phyloP scores from a whole-genome alignment of 2,888 invertebrate genomes.

The Drosophila conformis region DNA sequence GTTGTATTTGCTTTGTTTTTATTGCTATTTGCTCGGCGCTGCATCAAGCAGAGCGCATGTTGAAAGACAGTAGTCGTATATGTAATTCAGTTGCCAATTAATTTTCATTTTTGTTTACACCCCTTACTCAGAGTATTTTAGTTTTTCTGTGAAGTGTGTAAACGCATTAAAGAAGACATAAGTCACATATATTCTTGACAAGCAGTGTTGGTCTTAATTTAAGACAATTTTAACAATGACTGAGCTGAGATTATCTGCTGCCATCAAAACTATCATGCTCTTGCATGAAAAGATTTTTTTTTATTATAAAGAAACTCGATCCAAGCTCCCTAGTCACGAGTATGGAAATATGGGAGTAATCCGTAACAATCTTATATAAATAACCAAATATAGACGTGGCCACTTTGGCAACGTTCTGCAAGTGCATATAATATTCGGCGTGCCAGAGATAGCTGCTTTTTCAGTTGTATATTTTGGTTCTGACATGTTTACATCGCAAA shows the following conservation, averaged over 20 bases:
- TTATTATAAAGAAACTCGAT: not conserved
- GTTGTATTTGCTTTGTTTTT: constrained; percentile 38
- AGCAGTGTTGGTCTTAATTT: not conserved
- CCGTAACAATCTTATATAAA: rapidly evolving
- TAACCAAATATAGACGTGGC: not conserved
- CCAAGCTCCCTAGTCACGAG: rapidly evolving
- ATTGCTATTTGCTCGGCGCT: constrained; percentile 27
- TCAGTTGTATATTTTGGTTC: not conserved
- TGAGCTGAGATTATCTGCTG: not conserved
- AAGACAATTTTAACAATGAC: not conserved
- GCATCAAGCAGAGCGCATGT: constrained; percentile 10
- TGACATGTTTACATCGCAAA: constrained; percentile 18
- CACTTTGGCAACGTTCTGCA: not conserved
- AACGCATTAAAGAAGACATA: not conserved
- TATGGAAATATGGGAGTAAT: not conserved
- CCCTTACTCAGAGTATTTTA: not conserved
- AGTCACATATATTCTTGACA: not conserved
- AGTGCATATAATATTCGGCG: not conserved
- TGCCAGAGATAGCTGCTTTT: not conserved
- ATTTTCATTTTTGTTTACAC: constrained; percentile 14
- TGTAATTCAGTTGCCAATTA: constrained; percentile 38
- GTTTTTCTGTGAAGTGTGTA: not conserved
- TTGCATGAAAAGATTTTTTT: not conserved
- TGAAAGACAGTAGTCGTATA: constrained; percentile 8
- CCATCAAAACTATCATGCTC: not conserved